Evolutionary conservation across 2,888 invertebrate species (phyloP).

Genomic region (Limnephilus marmoratus): DNA sequence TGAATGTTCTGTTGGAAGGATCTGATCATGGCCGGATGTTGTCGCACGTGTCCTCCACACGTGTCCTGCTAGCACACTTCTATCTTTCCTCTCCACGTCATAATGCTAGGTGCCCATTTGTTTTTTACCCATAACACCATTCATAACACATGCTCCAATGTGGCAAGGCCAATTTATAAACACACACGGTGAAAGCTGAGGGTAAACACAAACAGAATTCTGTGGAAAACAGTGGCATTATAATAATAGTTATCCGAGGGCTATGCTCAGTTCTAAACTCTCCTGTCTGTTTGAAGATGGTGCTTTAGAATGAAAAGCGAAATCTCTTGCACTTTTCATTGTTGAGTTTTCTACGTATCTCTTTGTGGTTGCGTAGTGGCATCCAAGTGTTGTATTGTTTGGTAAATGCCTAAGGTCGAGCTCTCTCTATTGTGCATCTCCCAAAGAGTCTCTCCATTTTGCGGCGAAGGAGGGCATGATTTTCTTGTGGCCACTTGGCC

Average conservation of each 20-base stretch:
- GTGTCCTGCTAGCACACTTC: slow-evolving; percentile 49
- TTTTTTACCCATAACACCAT: slow-evolving; percentile 25
- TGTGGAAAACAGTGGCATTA: neutral
- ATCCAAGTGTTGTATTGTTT: slow-evolving; percentile 36
- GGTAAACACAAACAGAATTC: neutral
- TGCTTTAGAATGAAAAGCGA: neutral
- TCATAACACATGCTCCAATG: slow-evolving; percentile 8
- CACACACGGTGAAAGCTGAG: neutral
- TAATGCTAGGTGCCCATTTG: neutral
- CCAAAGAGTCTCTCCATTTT: slow-evolving; percentile 2
- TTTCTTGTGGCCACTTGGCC: slow-evolving; percentile 11
- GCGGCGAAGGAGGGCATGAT: neutral
- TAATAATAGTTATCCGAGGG: neutral
- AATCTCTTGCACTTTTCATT: slow-evolving; percentile 17
- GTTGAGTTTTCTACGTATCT: neutral
- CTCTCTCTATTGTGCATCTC: slow-evolving; percentile 5
- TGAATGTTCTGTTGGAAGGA: slow-evolving; percentile 26
- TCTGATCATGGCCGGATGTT: slow-evolving; percentile 56
- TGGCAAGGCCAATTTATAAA: slow-evolving; percentile 18
- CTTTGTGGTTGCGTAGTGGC: slow-evolving; percentile 25
- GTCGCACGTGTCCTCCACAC: slow-evolving; percentile 59
- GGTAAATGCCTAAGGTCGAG: slow-evolving; percentile 51
- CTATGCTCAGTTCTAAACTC: neutral
- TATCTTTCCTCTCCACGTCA: neutral
- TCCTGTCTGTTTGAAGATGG: neutral